Base-by-base conservation (phyloP, 2,797 vertebrate genomes). In the Eidolon dupreanum region DNA sequence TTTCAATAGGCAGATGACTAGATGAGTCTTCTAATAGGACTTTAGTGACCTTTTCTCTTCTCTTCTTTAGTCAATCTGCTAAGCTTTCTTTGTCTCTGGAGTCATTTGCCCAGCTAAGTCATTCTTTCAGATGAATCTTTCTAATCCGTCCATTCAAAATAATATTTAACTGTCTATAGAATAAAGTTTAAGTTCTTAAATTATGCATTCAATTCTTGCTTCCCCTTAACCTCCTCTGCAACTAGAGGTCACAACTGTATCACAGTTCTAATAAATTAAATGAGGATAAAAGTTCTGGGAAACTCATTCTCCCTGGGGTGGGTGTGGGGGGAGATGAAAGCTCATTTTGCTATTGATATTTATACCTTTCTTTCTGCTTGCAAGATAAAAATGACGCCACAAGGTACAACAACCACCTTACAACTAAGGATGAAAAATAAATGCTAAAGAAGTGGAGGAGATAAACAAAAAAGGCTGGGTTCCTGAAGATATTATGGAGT, bases 121-220 rank as follows among this genome's bases (percentile, higher is more conserved):
- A 83, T 59, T 95, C 75, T 95, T 77, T 28, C 38, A 87, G 19
- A 88, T n/a, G 10, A 77, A 49, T 93, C 28, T 90, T 55, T 57
- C 33, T 85, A 86, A 90, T 63, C 49, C 28, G 53, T 63, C 8
- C 1, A 89, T 89, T 85, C 61, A 33, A 85, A 93, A 17, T 61
- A 86, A 90, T 11, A 83, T 57, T 93, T 75, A 90, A 73, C 12
- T 88, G 31, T 83, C 66, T 75, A 78, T 8, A 24, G 10, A 49
- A 93, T 73, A 90, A 93, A 93, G 55, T 77, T 87, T 57, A 83
- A 51, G 10, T 87, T 88, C 20, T 91, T 84, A 96, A 88, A 93
- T 73, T 61, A 74, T 20, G 7, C 20, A 73, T 84, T 83, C 33
- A 88, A 79, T 68, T 55, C 24, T 65, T 73, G 46, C 55, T 73